Conservation (phyloP, 2,888 invertebrate genomes). For the Hyppa rectilinea region DNA sequence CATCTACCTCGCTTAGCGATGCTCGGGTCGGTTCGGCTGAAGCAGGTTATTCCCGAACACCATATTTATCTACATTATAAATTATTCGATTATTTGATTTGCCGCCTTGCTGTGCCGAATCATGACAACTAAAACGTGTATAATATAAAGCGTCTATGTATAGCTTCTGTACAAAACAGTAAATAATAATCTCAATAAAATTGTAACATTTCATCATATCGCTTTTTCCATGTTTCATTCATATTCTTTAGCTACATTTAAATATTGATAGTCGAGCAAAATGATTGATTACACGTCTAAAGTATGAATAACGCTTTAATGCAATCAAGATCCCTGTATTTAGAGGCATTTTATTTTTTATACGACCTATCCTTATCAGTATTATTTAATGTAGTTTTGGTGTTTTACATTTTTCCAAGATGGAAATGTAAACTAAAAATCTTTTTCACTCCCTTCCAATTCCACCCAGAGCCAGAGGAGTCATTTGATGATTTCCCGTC, state of each 20-base stretch:
- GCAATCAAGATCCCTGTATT: neutral
- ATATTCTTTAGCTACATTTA: neutral
- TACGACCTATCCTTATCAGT: neutral
- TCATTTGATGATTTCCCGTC: too few species aligned
- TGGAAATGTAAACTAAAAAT: neutral
- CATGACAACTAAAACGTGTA: too few species aligned
- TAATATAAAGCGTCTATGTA: too few species aligned
- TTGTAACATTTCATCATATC: neutral
- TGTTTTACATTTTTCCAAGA: neutral
- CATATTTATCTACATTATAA: too few species aligned
- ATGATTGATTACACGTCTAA: slow-evolving; percentile 7
- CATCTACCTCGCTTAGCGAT: neutral
- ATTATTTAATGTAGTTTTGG: neutral
- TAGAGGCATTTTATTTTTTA: neutral
- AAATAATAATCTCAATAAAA: neutral
- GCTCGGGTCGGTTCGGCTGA: neutral
- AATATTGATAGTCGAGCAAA: neutral
- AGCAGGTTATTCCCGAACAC: neutral
- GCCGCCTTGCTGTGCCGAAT: neutral
- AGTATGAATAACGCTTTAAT: neutral
- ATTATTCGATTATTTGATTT: neutral
- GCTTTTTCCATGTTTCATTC: neutral
- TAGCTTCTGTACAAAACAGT: too few species aligned
- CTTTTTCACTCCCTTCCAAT: too few species aligned
- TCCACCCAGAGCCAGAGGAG: too few species aligned